These are phyloP conservation scores for Micropterix aruncella DNA, from an alignment of 2,888 invertebrate genomes.

Conservation along the genomic window DNA sequence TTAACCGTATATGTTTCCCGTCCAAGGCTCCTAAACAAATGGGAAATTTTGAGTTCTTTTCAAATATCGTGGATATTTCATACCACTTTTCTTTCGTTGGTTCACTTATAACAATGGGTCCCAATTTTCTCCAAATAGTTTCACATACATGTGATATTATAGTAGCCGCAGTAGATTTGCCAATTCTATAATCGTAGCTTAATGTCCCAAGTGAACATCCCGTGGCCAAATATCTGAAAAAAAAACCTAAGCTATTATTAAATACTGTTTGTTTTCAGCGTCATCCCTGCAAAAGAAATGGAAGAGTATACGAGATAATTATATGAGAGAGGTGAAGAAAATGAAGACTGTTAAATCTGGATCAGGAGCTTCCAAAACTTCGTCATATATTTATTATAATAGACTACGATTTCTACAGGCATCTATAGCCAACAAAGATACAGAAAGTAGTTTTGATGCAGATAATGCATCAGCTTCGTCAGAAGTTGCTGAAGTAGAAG, in stretches of 20 bases:
- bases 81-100: conserved; percentile 12
- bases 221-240: conserved; percentile 11
- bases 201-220: conserved; percentile 13
- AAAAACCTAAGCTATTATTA: conserved; percentile 11
- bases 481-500: conserved; percentile 11
- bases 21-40: conserved; percentile 13
- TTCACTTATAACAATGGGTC: conserved; percentile 11
- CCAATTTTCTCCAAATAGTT: conserved; percentile 13
- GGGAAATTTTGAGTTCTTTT: conserved; percentile 12
- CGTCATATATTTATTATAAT: conserved; percentile 12
- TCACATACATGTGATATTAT: conserved; percentile 13
- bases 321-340: conserved; percentile 13
- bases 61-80: conserved; percentile 12
- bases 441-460: no score
- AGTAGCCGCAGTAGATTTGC: conserved; percentile 12
- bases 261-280: conserved; percentile 11
- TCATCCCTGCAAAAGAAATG: conserved; percentile 12
- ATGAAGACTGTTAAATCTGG: conserved; percentile 11
- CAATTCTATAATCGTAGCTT: conserved; percentile 13
- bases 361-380: conserved; percentile 13
- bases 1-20: conserved; percentile 14
- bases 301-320: conserved; percentile 13
- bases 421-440: conserved; percentile 9
- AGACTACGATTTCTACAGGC: conserved; percentile 12
- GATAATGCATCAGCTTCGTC: conserved; percentile 13